Percentiles rank a stretch among this genome's conserved stretches.
Conservation (phyloP, 1,140 invertebrate genomes). For the Macrostomum lignano region DNA sequence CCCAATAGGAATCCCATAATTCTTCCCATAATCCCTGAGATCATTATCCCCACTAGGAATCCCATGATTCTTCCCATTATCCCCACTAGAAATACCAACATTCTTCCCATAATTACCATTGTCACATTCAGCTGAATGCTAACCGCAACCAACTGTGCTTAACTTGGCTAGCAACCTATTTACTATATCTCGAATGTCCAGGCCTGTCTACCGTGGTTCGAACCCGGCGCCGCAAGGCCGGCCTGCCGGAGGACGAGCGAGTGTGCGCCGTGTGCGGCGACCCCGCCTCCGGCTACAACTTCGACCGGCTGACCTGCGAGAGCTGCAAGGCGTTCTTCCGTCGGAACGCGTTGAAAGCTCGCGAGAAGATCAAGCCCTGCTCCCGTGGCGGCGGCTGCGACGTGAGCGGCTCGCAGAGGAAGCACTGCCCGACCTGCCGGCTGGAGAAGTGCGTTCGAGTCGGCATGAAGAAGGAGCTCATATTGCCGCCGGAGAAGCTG, state of each 20-base stretch:
- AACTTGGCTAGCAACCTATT: too few species aligned
- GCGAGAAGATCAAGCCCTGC: slow-evolving; percentile 6
- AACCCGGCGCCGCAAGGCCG: slow-evolving; percentile 3
- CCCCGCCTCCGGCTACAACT: slow-evolving; percentile 76
- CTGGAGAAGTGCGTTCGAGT: slow-evolving; percentile 60
- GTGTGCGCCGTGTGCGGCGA: slow-evolving; percentile 49
- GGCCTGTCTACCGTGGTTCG: too few species aligned
- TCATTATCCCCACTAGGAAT: too few species aligned
- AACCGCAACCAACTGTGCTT: too few species aligned
- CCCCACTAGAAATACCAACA: too few species aligned
- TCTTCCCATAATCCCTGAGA: too few species aligned
- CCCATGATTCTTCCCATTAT: too few species aligned
- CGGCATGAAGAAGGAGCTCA: slow-evolving; percentile 87
- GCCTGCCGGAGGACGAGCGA: slow-evolving; percentile 8
- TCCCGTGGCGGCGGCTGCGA: slow-evolving; percentile 42
- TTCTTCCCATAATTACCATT: too few species aligned
- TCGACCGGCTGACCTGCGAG: slow-evolving; percentile 84
- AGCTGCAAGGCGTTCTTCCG: slow-evolving; percentile 92
- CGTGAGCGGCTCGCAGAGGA: slow-evolving; percentile 58
- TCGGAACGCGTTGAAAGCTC: slow-evolving; percentile 51
- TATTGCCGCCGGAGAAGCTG: slow-evolving; percentile 23
- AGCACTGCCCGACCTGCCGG: slow-evolving; percentile 81
- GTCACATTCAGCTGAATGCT: too few species aligned
- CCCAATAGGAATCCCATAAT: too few species aligned
- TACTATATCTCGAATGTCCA: too few species aligned